A percentile compares a stretch with the other conserved stretches of the same genome.
Evolutionary conservation across 2,888 invertebrate genomes (phyloP).

Genomic region (Drosophila multiciliata): DNA sequence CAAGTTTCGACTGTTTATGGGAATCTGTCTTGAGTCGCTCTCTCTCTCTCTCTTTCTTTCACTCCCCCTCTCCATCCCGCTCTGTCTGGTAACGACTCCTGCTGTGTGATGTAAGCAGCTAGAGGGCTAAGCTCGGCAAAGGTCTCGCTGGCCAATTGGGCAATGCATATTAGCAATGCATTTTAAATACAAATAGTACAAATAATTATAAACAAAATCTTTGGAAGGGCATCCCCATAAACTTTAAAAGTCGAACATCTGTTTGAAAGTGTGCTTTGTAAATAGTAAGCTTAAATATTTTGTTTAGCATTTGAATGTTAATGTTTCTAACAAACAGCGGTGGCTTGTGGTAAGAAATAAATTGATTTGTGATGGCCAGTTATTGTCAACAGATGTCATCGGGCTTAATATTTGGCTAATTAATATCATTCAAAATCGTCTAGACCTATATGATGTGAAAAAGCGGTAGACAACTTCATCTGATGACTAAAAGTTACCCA

Average conservation of each 20-base stretch:
- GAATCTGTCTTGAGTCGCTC: constrained; percentile 12
- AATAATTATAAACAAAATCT: constrained; percentile 19
- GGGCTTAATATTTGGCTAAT: constrained; percentile 49
- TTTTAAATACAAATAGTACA: constrained; percentile 41
- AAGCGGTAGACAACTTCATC: not conserved
- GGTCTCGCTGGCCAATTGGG: constrained; percentile 47
- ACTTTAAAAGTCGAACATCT: not conserved
- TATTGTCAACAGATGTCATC: constrained; percentile 33
- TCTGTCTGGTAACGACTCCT: constrained; percentile 52
- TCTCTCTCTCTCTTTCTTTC: not conserved
- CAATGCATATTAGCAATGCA: constrained; percentile 35
- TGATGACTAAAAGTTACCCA: not conserved
- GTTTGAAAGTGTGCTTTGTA: constrained; percentile 44
- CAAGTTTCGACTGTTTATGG: constrained; percentile 54
- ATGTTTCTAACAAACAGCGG: constrained; percentile 54
- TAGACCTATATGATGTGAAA: constrained; percentile 25
- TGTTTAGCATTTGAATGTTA: constrained; percentile 60
- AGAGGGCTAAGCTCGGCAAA: constrained; percentile 31
- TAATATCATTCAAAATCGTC: constrained; percentile 57
- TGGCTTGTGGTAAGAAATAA: constrained; percentile 58
- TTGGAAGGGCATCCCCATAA: constrained; percentile 44
- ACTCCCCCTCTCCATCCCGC: not conserved
- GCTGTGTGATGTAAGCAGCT: constrained; percentile 70
- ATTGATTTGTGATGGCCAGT: constrained; percentile 35
- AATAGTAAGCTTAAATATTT: constrained; percentile 63